A percentile compares a stretch with the other conserved stretches of the same genome.
These are phyloP conservation scores for Iguana delicatissima DNA, from an alignment of 2,797 vertebrate species.

Conservation along the genomic window DNA sequence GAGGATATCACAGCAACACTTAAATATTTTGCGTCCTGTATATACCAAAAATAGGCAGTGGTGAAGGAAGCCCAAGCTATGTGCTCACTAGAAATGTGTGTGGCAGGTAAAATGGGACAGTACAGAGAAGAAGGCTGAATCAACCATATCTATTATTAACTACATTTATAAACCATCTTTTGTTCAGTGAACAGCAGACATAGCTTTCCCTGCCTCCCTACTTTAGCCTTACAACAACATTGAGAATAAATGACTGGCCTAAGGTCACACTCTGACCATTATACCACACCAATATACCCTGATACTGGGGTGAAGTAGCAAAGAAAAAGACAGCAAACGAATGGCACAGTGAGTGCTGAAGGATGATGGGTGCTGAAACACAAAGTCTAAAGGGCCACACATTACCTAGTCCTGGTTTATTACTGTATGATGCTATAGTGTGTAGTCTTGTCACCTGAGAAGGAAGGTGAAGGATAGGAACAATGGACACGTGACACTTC, in stretches of 20 bases:
- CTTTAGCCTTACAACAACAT: no score
- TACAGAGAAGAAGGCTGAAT: not conserved
- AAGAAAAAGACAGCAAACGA: not conserved
- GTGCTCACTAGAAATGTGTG: no score
- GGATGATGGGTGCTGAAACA: not conserved
- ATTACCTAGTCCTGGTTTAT: not conserved
- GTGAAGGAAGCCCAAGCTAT: no score
- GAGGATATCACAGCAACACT: no score
- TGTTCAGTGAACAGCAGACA: no score
- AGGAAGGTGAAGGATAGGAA: not conserved
- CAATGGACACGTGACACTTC: not conserved
- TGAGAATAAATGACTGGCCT: no score
- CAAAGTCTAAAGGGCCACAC: not conserved
- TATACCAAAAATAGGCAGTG: no score
- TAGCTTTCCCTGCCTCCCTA: no score
- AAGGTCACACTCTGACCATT: no score
- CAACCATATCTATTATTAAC: no score
- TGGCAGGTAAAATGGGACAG: not conserved
- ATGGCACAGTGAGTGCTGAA: not conserved
- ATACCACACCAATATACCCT: not conserved
- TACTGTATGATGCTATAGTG: not conserved
- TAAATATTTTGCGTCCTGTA: no score
- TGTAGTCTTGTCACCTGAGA: not conserved
- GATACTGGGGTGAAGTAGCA: not conserved
- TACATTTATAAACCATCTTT: no score